phyloP scores from a whole-genome alignment of 2,888 invertebrate genomes.

The Bellardia pandia region DNA sequence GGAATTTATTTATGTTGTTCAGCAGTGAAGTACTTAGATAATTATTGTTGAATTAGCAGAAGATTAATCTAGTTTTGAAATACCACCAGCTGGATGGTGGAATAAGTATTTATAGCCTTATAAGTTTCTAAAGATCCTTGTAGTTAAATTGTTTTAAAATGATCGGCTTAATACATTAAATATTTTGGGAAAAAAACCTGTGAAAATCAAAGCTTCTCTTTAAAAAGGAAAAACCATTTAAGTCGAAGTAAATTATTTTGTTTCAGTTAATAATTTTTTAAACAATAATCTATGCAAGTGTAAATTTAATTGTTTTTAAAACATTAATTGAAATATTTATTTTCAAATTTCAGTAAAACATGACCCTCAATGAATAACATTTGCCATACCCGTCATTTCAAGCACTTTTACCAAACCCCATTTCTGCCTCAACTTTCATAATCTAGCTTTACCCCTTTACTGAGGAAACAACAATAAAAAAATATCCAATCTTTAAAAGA shows the following conservation, averaged over 20 bases:
- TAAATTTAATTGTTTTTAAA: too few species aligned
- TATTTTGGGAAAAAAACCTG: too few species aligned
- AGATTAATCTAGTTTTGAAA: conserved; percentile 23
- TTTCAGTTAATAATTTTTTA: too few species aligned
- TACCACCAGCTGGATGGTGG: conserved; percentile 14
- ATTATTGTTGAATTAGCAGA: conserved; percentile 25
- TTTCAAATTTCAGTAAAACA: too few species aligned
- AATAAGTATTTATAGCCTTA: conserved; percentile 2
- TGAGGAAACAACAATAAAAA: background rate
- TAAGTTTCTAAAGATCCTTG: background rate
- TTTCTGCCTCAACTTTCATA: conserved; percentile 3
- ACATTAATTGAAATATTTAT: too few species aligned
- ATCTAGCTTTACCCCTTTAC: conserved; percentile 17
- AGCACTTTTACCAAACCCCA: conserved; percentile 9
- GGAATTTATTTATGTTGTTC: conserved; percentile 4
- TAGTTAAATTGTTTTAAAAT: background rate
- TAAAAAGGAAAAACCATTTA: too few species aligned
- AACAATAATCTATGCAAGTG: too few species aligned
- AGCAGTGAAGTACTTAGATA: conserved; percentile 9
- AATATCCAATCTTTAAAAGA: background rate
- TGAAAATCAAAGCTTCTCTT: too few species aligned
- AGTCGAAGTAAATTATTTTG: too few species aligned
- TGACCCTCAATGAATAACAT: background rate
- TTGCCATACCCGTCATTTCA: conserved; percentile 9
- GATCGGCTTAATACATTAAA: background rate